Conservation (phyloP, 2,113 vertebrate genomes). For the Alosa alosa region DNA sequence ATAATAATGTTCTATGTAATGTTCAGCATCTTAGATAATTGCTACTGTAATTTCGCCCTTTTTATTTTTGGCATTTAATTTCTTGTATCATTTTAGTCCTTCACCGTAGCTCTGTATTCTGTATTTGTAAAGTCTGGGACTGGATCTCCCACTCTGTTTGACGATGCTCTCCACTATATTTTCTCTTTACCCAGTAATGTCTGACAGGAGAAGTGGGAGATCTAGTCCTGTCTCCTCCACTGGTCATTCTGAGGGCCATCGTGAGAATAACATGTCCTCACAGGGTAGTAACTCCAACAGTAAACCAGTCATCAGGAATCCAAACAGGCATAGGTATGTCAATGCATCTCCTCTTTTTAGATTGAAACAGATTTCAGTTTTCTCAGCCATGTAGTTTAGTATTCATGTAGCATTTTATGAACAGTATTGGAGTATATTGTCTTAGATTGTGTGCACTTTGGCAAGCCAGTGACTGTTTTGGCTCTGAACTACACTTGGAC, state of each 20-base stretch:
- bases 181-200: conserved; percentile 63
- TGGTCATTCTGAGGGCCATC: conserved; percentile 48
- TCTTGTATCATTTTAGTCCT: too few species aligned
- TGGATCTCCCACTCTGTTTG: too few species aligned
- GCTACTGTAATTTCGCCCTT: too few species aligned
- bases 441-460: neutral
- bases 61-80: too few species aligned
- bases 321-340: conserved; percentile 76
- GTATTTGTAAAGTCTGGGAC: too few species aligned
- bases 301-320: conserved; percentile 64
- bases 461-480: too few species aligned
- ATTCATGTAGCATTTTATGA: neutral
- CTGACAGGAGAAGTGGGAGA: conserved; percentile 63
- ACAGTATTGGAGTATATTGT: neutral
- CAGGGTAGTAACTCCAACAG: conserved; percentile 69
- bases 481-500: too few species aligned
- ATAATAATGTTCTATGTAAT: too few species aligned
- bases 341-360: neutral
- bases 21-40: too few species aligned
- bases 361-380: neutral
- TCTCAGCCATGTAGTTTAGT: neutral
- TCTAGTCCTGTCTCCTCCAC: conserved; percentile 61
- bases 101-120: too few species aligned
- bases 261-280: conserved; percentile 84
- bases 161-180: neutral